phyloP scores from a whole-genome alignment of 2,888 invertebrate genomes.

The Exocentrus adspersus region DNA sequence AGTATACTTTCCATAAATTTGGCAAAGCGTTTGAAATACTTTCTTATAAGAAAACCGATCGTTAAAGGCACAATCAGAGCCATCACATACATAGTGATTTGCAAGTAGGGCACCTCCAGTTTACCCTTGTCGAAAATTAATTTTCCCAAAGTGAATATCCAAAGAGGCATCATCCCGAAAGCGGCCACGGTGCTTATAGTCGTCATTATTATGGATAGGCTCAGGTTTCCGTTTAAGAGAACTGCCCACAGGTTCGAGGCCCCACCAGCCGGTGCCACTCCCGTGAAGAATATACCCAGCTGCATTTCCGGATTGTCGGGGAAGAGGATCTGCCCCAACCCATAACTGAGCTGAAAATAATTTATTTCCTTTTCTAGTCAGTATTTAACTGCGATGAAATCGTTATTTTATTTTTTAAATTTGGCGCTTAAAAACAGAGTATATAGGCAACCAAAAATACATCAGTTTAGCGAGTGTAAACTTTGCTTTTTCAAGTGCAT shows the following conservation, averaged over 20 bases:
- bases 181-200: slow-evolving; percentile 82
- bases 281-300: slow-evolving; percentile 87
- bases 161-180: slow-evolving; percentile 89
- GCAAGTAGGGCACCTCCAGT: slow-evolving; percentile 79
- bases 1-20: slow-evolving; percentile 79
- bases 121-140: slow-evolving; percentile 76
- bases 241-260: slow-evolving; percentile 97
- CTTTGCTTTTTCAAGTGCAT: no score
- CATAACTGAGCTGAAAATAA: slow-evolving; percentile 72
- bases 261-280: slow-evolving; percentile 89
- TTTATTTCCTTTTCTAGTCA: not conserved
- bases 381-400: no score
- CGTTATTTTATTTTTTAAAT: no score
- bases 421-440: no score
- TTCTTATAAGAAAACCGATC: slow-evolving; percentile 75
- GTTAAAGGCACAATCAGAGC: slow-evolving; percentile 80
- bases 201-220: slow-evolving; percentile 96
- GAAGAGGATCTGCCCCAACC: slow-evolving; percentile 76
- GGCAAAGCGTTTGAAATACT: slow-evolving; percentile 73
- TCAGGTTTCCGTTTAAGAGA: slow-evolving; percentile 89
- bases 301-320: slow-evolving; percentile 75
- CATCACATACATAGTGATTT: slow-evolving; percentile 77
- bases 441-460: no score
- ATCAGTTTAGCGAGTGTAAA: no score
- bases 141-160: slow-evolving; percentile 87